Conservation (phyloP, 2,113 vertebrate genomes). For the Ibidorhyncha struthersii region DNA sequence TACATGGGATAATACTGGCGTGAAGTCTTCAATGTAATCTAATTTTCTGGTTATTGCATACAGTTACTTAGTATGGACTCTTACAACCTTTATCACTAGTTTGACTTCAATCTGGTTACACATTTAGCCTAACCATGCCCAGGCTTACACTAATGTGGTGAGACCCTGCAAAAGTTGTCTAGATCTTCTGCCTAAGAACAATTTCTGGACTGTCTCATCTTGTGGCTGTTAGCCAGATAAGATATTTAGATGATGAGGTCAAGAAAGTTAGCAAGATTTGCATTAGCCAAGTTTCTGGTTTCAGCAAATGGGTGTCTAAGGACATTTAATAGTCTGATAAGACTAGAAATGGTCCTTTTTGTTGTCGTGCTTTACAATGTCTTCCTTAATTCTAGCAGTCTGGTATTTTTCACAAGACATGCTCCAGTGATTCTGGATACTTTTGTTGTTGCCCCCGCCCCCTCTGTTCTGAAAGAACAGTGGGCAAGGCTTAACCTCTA, state of each 20-base stretch:
- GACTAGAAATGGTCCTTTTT: neutral
- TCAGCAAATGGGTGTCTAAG: neutral
- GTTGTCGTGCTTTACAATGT: neutral
- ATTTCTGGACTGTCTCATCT: neutral
- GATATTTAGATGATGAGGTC: neutral
- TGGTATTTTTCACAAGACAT: neutral
- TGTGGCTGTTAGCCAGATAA: neutral
- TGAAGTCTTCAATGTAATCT: neutral
- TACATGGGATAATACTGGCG: neutral
- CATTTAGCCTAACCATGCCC: neutral
- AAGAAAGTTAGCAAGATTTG: neutral
- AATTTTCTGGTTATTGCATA: neutral
- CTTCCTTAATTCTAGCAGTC: neutral
- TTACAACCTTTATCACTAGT: neutral
- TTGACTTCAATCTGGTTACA: neutral
- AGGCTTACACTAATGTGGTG: neutral
- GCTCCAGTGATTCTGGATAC: neutral
- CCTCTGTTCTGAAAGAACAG: neutral
- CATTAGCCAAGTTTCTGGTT: neutral
- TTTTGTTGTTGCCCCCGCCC: fast-evolving
- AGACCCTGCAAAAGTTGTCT: neutral
- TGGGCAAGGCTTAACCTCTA: neutral
- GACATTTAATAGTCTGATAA: neutral
- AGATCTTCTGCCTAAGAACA: neutral
- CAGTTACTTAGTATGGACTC: neutral